phyloP scores from a whole-genome alignment of 2,888 invertebrate genomes.

The Stenurella melanura region DNA sequence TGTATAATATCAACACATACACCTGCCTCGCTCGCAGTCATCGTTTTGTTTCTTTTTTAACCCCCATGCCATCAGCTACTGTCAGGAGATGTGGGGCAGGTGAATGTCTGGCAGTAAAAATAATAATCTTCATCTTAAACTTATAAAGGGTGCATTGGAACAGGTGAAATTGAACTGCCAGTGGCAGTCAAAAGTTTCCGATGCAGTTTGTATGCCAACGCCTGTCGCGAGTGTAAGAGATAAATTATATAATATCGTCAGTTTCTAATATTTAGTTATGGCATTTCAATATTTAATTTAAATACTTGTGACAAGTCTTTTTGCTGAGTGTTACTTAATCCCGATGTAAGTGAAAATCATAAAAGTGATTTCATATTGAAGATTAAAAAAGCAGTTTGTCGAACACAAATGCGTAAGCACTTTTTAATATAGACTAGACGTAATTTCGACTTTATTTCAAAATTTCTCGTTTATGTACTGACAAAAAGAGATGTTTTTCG shows the following conservation, averaged over 20 bases:
- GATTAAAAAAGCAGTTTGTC: slow-evolving; percentile 11
- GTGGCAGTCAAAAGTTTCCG: slow-evolving; percentile 32
- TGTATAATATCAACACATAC: slow-evolving; percentile 19
- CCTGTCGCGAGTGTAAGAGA: slow-evolving; percentile 2
- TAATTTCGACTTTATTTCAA: background rate
- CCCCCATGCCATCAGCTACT: slow-evolving; percentile 57
- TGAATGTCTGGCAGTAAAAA: slow-evolving; percentile 48
- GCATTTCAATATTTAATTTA: slow-evolving; percentile 31
- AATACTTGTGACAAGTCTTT: slow-evolving; percentile 20
- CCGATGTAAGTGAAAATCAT: slow-evolving; percentile 8
- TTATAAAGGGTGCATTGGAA: slow-evolving; percentile 44
- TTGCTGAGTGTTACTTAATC: slow-evolving; percentile 17
- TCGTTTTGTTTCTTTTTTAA: slow-evolving; percentile 51
- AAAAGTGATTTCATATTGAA: slow-evolving; percentile 6
- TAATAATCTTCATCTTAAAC: slow-evolving; percentile 43
- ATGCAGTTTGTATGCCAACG: background rate
- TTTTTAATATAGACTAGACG: background rate
- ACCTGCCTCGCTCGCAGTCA: slow-evolving; percentile 31
- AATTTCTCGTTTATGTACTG: background rate
- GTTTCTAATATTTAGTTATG: slow-evolving; percentile 33
- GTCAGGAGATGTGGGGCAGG: slow-evolving; percentile 59
- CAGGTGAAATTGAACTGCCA: slow-evolving; percentile 41
- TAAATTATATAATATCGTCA: slow-evolving; percentile 23
- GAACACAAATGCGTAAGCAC: slow-evolving; percentile 12
- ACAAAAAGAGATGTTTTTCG: background rate